Evolutionary conservation across 2,797 vertebrate genomes (phyloP).

Genomic region (Chromis chromis): DNA sequence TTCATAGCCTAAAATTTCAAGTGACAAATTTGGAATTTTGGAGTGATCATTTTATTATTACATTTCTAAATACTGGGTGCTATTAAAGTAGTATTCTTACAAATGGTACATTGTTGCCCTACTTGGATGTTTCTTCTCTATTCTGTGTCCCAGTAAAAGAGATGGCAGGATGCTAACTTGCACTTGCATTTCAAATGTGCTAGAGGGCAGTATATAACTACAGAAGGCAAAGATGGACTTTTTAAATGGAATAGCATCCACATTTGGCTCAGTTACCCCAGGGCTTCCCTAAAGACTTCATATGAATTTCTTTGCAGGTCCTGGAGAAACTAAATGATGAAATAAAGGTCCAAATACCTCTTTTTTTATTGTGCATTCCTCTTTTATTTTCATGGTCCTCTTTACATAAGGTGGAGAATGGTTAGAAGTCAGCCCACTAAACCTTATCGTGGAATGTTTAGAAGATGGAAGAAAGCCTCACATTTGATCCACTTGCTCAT

Average conservation of each 20-base stretch:
- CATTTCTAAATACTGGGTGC: too few species aligned
- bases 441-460: slow-evolving; percentile 69
- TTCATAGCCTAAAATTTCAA: too few species aligned
- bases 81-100: neutral
- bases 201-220: slow-evolving; percentile 50
- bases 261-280: neutral
- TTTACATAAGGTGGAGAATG: slow-evolving; percentile 69
- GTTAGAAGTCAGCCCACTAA: slow-evolving; percentile 29
- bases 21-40: too few species aligned
- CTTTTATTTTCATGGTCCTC: slow-evolving; percentile 70
- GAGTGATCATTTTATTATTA: too few species aligned
- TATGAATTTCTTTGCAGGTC: neutral
- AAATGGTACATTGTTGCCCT: neutral
- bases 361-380: slow-evolving; percentile 64
- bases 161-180: neutral
- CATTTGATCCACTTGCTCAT: slow-evolving; percentile 5
- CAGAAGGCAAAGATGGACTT: neutral
- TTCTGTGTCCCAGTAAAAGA: neutral
- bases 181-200: slow-evolving; percentile 10
- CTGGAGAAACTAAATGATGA: slow-evolving; percentile 26
- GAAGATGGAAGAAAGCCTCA: slow-evolving; percentile 64
- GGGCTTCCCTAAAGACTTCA: neutral
- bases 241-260: too few species aligned
- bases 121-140: neutral
- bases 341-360: slow-evolving; percentile 20